These are phyloP conservation scores for Euschistus heros DNA, from an alignment of 1,140 invertebrate genomes.

Conservation along the genomic window DNA sequence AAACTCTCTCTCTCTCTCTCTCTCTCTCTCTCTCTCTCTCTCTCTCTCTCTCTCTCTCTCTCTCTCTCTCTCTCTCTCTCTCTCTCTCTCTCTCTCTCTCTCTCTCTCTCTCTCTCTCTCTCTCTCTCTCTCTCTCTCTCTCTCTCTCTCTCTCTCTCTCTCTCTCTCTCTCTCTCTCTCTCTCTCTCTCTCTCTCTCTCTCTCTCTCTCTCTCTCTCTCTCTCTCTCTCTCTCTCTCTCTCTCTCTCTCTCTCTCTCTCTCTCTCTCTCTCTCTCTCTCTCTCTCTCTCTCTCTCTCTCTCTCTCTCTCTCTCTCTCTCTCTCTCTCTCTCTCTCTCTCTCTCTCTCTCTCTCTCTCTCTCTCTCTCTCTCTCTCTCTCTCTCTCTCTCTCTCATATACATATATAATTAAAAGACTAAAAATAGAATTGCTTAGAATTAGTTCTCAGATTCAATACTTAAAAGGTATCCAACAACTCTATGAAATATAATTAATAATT, in stretches of 20 bases:
- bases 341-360: conserved; percentile 15
- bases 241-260: conserved; percentile 8
- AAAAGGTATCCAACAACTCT: too few relatives aligned
- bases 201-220: conserved; percentile 19
- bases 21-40: too few relatives aligned
- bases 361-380: conserved; percentile 12
- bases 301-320: conserved; percentile 13
- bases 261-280: conserved; percentile 4
- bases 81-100: too few relatives aligned
- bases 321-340: conserved; percentile 16
- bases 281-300: conserved; percentile 14
- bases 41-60: too few relatives aligned
- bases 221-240: conserved; percentile 19
- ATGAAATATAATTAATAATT: too few relatives aligned
- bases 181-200: conserved; percentile 19
- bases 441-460: too few relatives aligned
- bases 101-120: too few relatives aligned
- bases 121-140: too few relatives aligned
- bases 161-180: conserved; percentile 19
- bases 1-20: too few relatives aligned
- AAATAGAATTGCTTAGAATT: too few relatives aligned
- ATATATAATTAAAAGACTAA: too few relatives aligned
- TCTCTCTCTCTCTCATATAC: not conserved
- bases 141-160: conserved; percentile 19
- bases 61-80: too few relatives aligned